These are phyloP conservation scores for Halichoerus grypus DNA, from an alignment of 2,113 vertebrate genomes.

Conservation along the genomic window DNA sequence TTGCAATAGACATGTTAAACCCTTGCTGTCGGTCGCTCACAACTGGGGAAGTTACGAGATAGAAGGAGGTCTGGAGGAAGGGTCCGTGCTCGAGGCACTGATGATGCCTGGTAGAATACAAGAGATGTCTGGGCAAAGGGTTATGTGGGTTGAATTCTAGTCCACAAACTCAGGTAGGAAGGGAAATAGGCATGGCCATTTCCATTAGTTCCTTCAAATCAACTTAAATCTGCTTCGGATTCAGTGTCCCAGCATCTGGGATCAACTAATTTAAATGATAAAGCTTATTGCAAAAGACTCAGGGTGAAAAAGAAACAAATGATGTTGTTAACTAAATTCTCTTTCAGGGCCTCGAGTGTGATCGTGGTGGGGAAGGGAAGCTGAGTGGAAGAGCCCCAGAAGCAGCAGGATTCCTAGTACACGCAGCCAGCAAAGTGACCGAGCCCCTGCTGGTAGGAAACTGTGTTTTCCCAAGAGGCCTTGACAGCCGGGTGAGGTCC, in stretches of 20 bases:
- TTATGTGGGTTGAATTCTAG: background rate
- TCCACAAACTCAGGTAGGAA: background rate
- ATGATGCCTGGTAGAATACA: background rate
- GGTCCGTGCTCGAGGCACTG: background rate
- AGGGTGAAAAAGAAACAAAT: background rate
- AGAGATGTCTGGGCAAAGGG: background rate
- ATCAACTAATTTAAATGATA: background rate
- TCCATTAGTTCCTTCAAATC: background rate
- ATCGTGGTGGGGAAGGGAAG: background rate
- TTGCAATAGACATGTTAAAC: background rate
- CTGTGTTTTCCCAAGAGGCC: background rate
- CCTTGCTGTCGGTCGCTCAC: background rate
- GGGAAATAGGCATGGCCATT: background rate
- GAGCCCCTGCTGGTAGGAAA: background rate
- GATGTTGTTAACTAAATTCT: background rate
- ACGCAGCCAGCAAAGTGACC: background rate
- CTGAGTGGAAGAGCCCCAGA: background rate
- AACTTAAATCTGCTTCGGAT: background rate
- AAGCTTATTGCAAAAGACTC: background rate
- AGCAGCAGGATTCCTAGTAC: accelerated
- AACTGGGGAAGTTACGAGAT: background rate
- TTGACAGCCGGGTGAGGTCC: background rate
- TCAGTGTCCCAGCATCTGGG: background rate
- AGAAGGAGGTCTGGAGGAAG: background rate
- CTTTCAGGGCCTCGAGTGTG: background rate